A percentile compares a stretch with the other conserved stretches of the same genome.
phyloP scores from a whole-genome alignment of 2,797 vertebrate species.

The Hemibagrus guttatus region DNA sequence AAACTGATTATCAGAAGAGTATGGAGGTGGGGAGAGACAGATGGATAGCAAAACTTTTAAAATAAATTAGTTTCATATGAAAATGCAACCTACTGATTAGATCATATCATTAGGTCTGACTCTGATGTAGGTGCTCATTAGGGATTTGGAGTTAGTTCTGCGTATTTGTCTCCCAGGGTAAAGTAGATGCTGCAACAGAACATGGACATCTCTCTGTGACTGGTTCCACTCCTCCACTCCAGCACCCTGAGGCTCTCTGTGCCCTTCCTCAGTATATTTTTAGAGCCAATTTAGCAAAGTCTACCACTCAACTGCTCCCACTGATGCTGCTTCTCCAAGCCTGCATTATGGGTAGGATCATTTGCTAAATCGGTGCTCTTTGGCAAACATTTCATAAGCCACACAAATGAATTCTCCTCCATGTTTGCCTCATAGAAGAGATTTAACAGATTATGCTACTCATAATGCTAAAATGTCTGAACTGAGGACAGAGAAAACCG shows the following conservation, averaged over 20 bases:
- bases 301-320: background rate
- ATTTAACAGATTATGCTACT: constrained; percentile 32
- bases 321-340: background rate
- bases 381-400: constrained; percentile 31
- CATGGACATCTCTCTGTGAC: constrained; percentile 1
- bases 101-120: constrained; percentile 20
- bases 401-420: constrained; percentile 11
- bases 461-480: constrained; percentile 31
- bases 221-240: background rate
- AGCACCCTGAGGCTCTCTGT: background rate
- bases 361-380: constrained; percentile 2
- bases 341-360: constrained; percentile 3
- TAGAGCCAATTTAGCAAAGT: constrained; percentile 16
- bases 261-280: constrained; percentile 10
- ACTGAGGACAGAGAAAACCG: constrained; percentile 3
- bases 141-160: background rate
- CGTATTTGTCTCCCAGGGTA: background rate
- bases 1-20: background rate
- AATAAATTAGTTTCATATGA: background rate
- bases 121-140: constrained; percentile 1
- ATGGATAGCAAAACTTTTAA: background rate
- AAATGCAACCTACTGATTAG: background rate
- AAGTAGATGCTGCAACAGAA: background rate
- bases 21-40: background rate
- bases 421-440: constrained; percentile 31